A percentile compares a stretch with the other conserved stretches of the same genome.
phyloP scores from a whole-genome alignment of 2,113 vertebrate species.

The Nerophis ophidion region DNA sequence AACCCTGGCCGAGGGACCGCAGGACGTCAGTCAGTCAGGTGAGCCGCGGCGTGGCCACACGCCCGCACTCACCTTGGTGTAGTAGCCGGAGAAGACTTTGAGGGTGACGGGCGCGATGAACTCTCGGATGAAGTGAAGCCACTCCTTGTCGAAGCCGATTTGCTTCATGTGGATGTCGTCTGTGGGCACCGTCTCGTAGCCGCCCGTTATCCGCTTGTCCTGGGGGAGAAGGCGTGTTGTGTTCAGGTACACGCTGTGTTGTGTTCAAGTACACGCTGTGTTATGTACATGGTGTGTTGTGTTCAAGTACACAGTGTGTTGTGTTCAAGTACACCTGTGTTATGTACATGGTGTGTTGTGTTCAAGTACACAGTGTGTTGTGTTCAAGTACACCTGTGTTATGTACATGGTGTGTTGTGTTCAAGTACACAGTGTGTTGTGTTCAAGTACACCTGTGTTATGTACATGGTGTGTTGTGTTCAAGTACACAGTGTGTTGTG shows the following conservation, averaged over 20 bases:
- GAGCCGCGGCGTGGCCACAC: background rate
- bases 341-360: no score
- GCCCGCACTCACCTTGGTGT: conserved; percentile 80
- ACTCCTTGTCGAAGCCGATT: conserved; percentile 85
- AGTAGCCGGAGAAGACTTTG: conserved; percentile 96
- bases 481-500: no score
- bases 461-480: no score
- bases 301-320: no score
- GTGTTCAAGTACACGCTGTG: no score
- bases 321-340: no score
- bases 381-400: no score
- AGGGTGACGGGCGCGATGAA: conserved; percentile 92
- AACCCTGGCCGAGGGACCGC: conserved; percentile 70
- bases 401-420: no score
- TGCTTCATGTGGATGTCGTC: conserved; percentile 99
- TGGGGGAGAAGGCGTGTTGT: conserved; percentile 39
- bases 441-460: no score
- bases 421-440: no score
- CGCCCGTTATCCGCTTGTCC: conserved; percentile 92
- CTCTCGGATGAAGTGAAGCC: conserved; percentile 97
- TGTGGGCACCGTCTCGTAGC: conserved; percentile 95
- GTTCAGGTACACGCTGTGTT: background rate
- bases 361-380: no score
- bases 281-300: background rate
- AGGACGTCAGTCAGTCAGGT: conserved; percentile 1